phyloP scores from a whole-genome alignment of 2,797 vertebrate species.

The Sebastes goodei region DNA sequence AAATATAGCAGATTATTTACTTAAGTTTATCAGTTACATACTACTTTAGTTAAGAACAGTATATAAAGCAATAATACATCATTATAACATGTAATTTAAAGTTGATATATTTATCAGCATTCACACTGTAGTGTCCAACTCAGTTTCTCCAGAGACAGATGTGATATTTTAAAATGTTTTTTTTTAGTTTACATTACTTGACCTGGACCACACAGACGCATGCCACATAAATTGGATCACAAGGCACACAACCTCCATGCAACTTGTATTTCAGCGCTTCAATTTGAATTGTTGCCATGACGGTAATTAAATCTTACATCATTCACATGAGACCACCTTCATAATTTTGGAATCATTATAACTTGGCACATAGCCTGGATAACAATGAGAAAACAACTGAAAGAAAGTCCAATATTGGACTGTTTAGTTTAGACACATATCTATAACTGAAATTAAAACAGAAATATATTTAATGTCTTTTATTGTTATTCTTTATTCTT shows the following conservation, averaged over 20 bases:
- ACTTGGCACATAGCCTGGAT: not conserved
- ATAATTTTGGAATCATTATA: not conserved
- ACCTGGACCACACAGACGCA: not conserved
- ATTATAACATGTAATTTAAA: not conserved
- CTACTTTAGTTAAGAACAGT: not conserved
- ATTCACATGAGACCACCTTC: conserved; percentile 16
- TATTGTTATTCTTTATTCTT: not conserved
- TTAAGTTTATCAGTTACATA: not conserved
- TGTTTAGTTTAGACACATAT: not conserved
- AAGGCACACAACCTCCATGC: not conserved
- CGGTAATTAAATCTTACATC: conserved; percentile 26
- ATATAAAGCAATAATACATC: not conserved
- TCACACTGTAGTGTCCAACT: not conserved
- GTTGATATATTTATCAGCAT: not conserved
- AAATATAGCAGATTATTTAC: not conserved
- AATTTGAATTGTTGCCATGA: conserved; percentile 17
- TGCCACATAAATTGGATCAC: not conserved
- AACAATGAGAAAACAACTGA: not conserved
- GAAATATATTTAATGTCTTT: not conserved
- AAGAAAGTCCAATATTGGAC: conserved; percentile 3
- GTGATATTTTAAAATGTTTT: not conserved
- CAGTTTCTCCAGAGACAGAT: not conserved
- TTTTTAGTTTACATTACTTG: not conserved
- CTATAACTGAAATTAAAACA: not conserved
- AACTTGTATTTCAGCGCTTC: not conserved